These are phyloP conservation scores for Hymenopus coronatus DNA, from an alignment of 2,888 invertebrate genomes.

Conservation along the genomic window DNA sequence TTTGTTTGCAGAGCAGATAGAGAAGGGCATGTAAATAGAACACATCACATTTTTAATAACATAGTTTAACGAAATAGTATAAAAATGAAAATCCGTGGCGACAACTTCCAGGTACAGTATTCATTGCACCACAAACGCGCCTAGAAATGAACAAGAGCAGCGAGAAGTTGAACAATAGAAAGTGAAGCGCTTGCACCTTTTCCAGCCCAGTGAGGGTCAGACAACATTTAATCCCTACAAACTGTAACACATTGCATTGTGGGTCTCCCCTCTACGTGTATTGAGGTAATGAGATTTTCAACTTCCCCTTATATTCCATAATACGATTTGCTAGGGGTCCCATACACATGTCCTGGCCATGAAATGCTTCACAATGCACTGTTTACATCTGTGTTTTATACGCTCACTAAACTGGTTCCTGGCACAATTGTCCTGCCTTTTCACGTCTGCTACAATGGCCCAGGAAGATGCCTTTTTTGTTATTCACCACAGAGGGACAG, in stretches of 20 bases:
- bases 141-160: no score
- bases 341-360: slow-evolving; percentile 1
- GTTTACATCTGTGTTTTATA: not conserved
- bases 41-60: no score
- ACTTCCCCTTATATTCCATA: not conserved
- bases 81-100: no score
- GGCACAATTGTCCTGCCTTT: not conserved
- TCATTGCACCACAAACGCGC: no score
- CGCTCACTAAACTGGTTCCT: not conserved
- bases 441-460: not conserved
- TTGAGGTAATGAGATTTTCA: not conserved
- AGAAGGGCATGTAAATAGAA: no score
- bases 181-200: not conserved
- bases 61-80: no score
- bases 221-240: not conserved
- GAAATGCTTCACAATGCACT: slow-evolving; percentile 4
- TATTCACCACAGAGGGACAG: not conserved
- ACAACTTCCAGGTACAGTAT: no score
- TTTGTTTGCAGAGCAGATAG: no score
- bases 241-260: not conserved
- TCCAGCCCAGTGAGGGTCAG: not conserved
- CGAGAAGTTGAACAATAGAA: no score
- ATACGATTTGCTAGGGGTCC: not conserved
- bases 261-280: not conserved
- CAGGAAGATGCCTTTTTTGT: not conserved